Base-by-base conservation (phyloP, 1,140 invertebrate species). In the Delia radicum region DNA sequence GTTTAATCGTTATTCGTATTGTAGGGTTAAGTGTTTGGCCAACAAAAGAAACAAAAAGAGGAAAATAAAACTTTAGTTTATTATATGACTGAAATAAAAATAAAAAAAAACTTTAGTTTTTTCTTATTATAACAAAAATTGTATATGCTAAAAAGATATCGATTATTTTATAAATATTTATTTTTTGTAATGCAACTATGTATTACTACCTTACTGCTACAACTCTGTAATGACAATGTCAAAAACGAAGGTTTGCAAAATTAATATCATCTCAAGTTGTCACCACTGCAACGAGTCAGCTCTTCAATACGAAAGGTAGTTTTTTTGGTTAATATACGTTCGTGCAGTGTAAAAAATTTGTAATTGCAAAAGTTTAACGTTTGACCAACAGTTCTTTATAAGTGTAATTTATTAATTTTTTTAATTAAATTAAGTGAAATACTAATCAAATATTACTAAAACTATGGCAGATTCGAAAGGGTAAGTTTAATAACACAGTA, bases 401-500 rank as follows among this genome's bases (percentile, higher is more conserved):
- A 69, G 65, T 69, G 18, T 21, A 37, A 21, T 33, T 69, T 69
- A 33, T 69, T 69, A 69, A 69, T 21, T 55, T 8, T 7, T 55
- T 55, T 37, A n/a, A n/a, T 69, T 24, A 69, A 69, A 18, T n/a
- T 33, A 69, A 69, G 29, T 37, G 8, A 69, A 33, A 10, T 10
- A 28, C 27, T 65, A 18, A 33, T 33, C 29, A 21, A 37, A 69
- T 33, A 37, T 37, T 33, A 69, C 29, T 37, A 48, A 55, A 65
- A 74, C 21, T 15, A 76, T 76, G 75, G 75, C 75, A 31, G 75
- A 76, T 65, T 76, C 75, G 24, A 76, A 76, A 37, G 71, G 75
- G 75, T 76, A 21, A 76, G 75, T 76, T 2, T 24, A 69, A 13
- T 21, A 27, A 37, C 31, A 18, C 1, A 2, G 42, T 29, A 27